Evolutionary conservation across 2,888 invertebrate genomes (phyloP).

Genomic region (Rhagonycha fulva): DNA sequence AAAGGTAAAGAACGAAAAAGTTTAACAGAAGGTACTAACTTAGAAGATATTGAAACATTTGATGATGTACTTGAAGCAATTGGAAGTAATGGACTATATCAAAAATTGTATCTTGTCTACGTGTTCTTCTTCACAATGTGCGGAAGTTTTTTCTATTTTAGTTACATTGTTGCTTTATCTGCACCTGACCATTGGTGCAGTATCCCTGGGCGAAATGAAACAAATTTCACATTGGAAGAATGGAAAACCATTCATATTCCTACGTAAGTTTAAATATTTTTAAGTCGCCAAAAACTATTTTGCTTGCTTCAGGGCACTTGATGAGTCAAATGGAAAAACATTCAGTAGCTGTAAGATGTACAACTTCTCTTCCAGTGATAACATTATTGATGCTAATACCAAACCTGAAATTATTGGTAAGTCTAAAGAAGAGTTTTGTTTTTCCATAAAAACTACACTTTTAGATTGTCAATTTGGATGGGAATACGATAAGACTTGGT

Average conservation of each 20-base stretch:
- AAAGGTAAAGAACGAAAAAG: neutral
- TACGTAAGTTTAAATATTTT: conserved; percentile 48
- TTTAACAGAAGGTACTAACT: neutral
- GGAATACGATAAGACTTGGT: conserved; percentile 62
- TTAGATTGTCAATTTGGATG: conserved; percentile 60
- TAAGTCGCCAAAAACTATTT: neutral
- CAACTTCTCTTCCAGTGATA: conserved; percentile 43
- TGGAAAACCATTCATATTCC: conserved; percentile 62
- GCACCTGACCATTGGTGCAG: conserved; percentile 64
- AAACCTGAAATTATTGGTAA: conserved; percentile 1
- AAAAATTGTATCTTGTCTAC: conserved; percentile 58
- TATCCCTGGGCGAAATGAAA: conserved; percentile 57
- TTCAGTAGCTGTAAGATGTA: conserved; percentile 58
- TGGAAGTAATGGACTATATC: conserved; percentile 60
- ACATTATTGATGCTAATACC: too few relatives aligned
- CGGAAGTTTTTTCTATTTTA: conserved; percentile 59
- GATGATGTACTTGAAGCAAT: conserved; percentile 58
- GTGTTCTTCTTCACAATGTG: conserved; percentile 51
- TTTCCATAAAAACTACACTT: neutral
- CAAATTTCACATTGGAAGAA: conserved; percentile 55
- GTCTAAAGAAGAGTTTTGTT: neutral
- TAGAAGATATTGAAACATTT: conserved; percentile 45
- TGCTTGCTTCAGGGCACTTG: neutral
- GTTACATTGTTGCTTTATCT: conserved; percentile 59
- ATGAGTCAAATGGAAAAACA: neutral